Evolutionary conservation across 53 echinoderm and acorn worm genomes (phyloP).

Genomic region (Holothuria scabra): DNA sequence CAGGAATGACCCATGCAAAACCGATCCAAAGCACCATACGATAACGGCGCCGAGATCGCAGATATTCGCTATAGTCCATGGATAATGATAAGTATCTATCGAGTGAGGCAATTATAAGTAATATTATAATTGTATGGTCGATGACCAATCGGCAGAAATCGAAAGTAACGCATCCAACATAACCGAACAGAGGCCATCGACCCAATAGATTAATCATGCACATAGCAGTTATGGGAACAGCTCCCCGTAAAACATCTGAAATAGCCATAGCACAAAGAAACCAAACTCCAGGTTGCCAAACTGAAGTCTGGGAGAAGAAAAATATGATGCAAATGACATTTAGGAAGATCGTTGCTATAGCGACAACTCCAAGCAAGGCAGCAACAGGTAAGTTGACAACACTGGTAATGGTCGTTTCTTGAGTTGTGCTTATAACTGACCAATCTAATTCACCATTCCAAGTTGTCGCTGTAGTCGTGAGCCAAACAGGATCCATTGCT

Average conservation of each 20-base stretch:
- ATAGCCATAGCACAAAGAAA: conserved; percentile 2
- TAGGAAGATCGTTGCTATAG: not conserved
- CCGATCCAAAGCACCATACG: not conserved
- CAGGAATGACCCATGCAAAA: conserved; percentile 5
- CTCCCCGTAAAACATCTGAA: conserved; percentile 6
- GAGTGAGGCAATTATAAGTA: not conserved
- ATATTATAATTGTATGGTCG: not conserved
- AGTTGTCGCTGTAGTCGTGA: too few species aligned
- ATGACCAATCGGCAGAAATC: conserved; percentile 8
- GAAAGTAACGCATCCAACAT: not conserved
- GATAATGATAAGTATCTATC: not conserved
- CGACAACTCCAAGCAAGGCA: not conserved
- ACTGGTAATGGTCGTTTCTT: too few species aligned
- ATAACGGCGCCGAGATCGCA: not conserved
- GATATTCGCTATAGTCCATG: conserved; percentile 8
- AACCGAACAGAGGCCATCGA: not conserved
- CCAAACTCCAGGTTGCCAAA: conserved; percentile 6
- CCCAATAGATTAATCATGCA: not conserved
- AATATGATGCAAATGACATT: not conserved
- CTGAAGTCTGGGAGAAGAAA: conserved; percentile 9
- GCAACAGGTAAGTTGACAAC: not conserved
- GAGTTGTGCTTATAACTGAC: too few species aligned
- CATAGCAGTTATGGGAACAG: not conserved
- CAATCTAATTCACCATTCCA: too few species aligned
- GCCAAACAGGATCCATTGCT: too few species aligned